Evolutionary conservation across 2,888 invertebrate genomes (phyloP).

Genomic region (Nematopogon swammerdamellus): DNA sequence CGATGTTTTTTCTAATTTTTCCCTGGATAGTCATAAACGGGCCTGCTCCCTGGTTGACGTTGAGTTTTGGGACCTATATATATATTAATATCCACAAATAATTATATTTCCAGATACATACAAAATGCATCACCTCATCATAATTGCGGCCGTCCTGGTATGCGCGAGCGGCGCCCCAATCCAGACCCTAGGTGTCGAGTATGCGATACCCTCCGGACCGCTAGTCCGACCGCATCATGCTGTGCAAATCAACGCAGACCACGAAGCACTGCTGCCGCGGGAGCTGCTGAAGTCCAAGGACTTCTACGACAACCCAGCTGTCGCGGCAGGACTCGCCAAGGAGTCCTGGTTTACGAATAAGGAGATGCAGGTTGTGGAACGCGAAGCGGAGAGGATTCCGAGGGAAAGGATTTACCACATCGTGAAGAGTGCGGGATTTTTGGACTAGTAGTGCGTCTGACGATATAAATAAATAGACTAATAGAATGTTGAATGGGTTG

Average conservation of each 20-base stretch:
- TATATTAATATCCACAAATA: too few relatives aligned
- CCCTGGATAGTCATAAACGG: too few relatives aligned
- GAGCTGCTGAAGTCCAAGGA: conserved; percentile 62
- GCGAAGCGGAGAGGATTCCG: conserved; percentile 79
- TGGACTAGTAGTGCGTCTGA: conserved; percentile 20
- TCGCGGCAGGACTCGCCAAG: conserved; percentile 70
- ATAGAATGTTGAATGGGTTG: too few relatives aligned
- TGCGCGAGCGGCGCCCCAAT: conserved; percentile 39
- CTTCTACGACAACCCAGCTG: conserved; percentile 74
- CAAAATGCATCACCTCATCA: conserved; percentile 29
- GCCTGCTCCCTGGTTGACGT: too few relatives aligned
- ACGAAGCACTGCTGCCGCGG: conserved; percentile 68
- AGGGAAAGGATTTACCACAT: conserved; percentile 72
- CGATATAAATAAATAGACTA: not conserved
- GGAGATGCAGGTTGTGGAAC: conserved; percentile 73
- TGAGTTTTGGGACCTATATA: too few relatives aligned
- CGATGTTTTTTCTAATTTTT: too few relatives aligned
- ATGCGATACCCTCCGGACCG: conserved; percentile 30
- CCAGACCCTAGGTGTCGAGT: conserved; percentile 46
- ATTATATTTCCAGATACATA: not conserved
- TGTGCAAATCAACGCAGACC: conserved; percentile 67
- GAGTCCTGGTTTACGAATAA: conserved; percentile 77
- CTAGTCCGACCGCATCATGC: conserved; percentile 62
- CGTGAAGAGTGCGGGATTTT: conserved; percentile 69
- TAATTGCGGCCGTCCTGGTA: conserved; percentile 32